Conservation (phyloP, 2,113 vertebrate species). For the Triplophysa dalaica region DNA sequence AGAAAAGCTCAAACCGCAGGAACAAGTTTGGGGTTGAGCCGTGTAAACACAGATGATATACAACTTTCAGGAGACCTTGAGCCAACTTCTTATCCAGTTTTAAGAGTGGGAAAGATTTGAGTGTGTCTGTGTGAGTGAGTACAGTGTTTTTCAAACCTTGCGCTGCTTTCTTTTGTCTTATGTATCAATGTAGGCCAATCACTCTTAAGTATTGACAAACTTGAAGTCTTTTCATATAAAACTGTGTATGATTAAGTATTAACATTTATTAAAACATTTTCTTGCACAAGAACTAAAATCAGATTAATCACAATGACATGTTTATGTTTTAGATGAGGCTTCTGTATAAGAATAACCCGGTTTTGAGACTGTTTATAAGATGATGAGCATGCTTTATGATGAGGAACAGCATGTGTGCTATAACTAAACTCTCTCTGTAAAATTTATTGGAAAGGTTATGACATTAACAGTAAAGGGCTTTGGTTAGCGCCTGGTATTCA, state of each 20-base stretch:
- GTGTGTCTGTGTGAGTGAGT: constrained; percentile 1
- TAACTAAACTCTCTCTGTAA: neutral
- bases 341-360: neutral
- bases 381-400: neutral
- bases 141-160: neutral
- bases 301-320: neutral
- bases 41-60: neutral
- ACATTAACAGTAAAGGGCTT: neutral
- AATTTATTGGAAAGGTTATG: neutral
- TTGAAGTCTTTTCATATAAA: too few relatives aligned
- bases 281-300: too few relatives aligned
- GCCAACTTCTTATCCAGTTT: neutral
- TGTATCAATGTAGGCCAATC: neutral
- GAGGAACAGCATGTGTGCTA: neutral
- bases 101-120: neutral
- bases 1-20: neutral
- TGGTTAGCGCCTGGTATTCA: constrained; percentile 16
- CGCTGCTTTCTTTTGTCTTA: too few relatives aligned
- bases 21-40: neutral
- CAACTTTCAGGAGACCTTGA: neutral
- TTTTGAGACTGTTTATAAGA: neutral
- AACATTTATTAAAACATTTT: too few relatives aligned
- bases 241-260: too few relatives aligned
- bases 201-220: neutral
- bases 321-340: neutral